Conservation (phyloP, 2,888 invertebrate species). For the Thalpophila matura region DNA sequence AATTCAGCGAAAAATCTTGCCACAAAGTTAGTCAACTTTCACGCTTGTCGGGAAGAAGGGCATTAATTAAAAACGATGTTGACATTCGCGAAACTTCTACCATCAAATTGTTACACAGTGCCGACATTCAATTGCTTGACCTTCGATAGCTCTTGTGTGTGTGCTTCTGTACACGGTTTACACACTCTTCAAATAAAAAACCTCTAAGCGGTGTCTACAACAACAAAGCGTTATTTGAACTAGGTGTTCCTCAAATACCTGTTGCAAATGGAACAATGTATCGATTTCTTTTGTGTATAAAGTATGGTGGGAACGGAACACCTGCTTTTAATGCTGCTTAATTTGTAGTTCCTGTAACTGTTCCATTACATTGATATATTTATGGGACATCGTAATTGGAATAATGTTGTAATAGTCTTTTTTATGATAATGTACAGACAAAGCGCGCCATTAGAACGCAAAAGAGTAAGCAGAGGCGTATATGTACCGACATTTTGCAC, state of each 20-base stretch:
- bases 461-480: too few relatives aligned
- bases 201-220: constrained; percentile 4
- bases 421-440: too few relatives aligned
- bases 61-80: too few relatives aligned
- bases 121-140: neutral
- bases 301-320: constrained; percentile 29
- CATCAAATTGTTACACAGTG: too few relatives aligned
- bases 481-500: too few relatives aligned
- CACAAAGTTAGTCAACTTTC: too few relatives aligned
- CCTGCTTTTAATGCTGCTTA: constrained; percentile 19
- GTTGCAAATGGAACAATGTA: constrained; percentile 21
- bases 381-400: neutral
- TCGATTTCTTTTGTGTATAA: constrained; percentile 28
- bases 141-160: neutral
- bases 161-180: neutral
- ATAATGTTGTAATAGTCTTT: constrained; percentile 4
- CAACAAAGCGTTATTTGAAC: constrained; percentile 19
- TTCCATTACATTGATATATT: constrained; percentile 32
- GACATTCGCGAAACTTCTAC: too few relatives aligned
- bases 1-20: too few relatives aligned
- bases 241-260: constrained; percentile 30
- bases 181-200: constrained; percentile 19
- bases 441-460: too few relatives aligned
- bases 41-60: too few relatives aligned
- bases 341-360: constrained; percentile 14